These are phyloP conservation scores for Felis chaus DNA, from an alignment of 2,113 vertebrate species.

Conservation along the genomic window DNA sequence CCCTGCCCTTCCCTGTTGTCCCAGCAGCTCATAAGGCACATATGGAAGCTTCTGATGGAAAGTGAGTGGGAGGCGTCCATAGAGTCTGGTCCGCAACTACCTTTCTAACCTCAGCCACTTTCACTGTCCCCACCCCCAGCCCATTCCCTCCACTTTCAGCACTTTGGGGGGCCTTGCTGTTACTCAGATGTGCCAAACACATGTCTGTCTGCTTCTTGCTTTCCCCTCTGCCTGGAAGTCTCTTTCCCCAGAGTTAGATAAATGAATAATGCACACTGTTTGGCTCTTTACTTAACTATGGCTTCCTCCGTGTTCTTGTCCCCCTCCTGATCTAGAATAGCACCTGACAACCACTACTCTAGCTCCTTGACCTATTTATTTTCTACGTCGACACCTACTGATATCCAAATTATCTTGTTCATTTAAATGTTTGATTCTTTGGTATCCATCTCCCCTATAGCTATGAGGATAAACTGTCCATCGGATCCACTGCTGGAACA, in stretches of 20 bases:
- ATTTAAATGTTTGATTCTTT: background rate
- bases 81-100: background rate
- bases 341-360: background rate
- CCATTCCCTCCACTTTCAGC: background rate
- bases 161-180: background rate
- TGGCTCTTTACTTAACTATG: background rate
- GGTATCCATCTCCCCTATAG: background rate
- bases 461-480: background rate
- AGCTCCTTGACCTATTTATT: background rate
- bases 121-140: background rate
- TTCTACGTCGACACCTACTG: background rate
- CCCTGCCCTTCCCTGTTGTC: too few species aligned
- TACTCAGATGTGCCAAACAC: background rate
- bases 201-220: background rate
- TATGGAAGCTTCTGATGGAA: background rate
- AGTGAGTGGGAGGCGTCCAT: background rate
- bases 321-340: background rate
- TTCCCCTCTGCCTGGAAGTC: background rate
- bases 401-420: background rate
- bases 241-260: background rate
- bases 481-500: background rate
- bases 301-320: background rate
- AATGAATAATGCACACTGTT: background rate
- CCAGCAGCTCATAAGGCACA: fast-evolving
- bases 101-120: background rate